A percentile compares a stretch with the other conserved stretches of the same genome.
phyloP scores from a whole-genome alignment of 2,113 vertebrate species.

The Megaceryle maxima region DNA sequence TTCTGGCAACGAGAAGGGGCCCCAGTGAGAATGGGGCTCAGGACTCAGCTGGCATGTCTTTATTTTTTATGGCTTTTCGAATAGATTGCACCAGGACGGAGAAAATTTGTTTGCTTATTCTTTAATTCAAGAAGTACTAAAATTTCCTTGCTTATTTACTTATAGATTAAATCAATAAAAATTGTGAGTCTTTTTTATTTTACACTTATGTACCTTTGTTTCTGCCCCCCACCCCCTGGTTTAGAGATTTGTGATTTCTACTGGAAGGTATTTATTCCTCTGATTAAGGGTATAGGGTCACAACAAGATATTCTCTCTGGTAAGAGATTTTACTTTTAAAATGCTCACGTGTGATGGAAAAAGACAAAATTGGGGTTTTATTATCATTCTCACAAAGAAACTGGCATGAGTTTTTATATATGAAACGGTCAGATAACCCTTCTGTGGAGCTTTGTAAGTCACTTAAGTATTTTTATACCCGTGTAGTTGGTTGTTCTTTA shows the following conservation, averaged over 20 bases:
- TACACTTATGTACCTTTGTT: neutral
- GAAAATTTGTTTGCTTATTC: neutral
- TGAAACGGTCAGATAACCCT: neutral
- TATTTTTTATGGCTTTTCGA: neutral
- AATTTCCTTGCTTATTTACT: neutral
- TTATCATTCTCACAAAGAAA: neutral
- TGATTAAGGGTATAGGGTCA: neutral
- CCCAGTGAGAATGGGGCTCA: neutral
- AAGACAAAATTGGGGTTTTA: neutral
- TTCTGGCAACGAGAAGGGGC: conserved; percentile 6
- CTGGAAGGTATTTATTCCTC: neutral
- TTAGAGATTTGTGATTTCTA: neutral
- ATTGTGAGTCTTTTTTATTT: neutral
- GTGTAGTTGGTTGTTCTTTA: neutral
- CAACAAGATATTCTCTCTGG: neutral
- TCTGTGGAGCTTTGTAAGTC: neutral
- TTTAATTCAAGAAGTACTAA: neutral
- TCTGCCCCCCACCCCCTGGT: fast-evolving
- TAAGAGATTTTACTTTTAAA: neutral
- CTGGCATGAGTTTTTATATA: neutral
- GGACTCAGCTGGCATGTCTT: conserved; percentile 21
- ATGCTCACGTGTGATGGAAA: neutral
- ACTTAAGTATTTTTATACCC: neutral
- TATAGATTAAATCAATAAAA: neutral
- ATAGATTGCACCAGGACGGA: neutral